Conservation (phyloP, 2,888 invertebrate genomes). For the Drosophila rellima region DNA sequence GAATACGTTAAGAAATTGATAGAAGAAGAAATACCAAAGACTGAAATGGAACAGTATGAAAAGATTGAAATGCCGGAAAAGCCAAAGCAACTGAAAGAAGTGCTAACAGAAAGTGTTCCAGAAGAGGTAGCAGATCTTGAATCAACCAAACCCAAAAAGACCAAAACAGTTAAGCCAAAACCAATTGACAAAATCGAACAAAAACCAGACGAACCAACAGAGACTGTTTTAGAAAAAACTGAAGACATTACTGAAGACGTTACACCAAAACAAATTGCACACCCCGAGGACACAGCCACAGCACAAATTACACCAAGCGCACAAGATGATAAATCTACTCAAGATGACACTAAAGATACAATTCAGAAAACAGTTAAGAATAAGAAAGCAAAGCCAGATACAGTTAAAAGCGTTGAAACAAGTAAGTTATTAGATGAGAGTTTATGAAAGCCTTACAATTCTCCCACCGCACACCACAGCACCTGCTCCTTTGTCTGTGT, state of each 20-base stretch:
- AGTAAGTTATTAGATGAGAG: slow-evolving; percentile 85
- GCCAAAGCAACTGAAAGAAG: slow-evolving; percentile 53
- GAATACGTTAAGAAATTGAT: slow-evolving; percentile 78
- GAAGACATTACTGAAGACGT: slow-evolving; percentile 60
- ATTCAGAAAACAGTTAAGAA: slow-evolving; percentile 85
- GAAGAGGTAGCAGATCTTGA: slow-evolving; percentile 35
- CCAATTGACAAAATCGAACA: slow-evolving; percentile 66
- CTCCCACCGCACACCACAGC: slow-evolving; percentile 59
- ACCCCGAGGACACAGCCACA: slow-evolving; percentile 84
- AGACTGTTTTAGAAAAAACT: slow-evolving; percentile 64
- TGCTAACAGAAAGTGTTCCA: slow-evolving; percentile 38
- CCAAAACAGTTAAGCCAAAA: slow-evolving; percentile 52
- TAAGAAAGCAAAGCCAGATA: slow-evolving; percentile 84
- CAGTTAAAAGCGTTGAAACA: slow-evolving; percentile 81
- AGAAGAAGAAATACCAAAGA: slow-evolving; percentile 83
- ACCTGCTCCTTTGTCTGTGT: slow-evolving; percentile 61
- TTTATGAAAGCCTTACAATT: slow-evolving; percentile 58
- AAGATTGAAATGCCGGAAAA: slow-evolving; percentile 83
- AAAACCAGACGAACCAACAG: slow-evolving; percentile 68
- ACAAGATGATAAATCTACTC: slow-evolving; percentile 83
- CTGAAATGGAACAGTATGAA: slow-evolving; percentile 85
- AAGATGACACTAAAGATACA: slow-evolving; percentile 84
- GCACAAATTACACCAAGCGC: slow-evolving; percentile 86
- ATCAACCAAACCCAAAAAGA: slow-evolving; percentile 58
- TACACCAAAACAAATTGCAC: slow-evolving; percentile 72